Percentiles rank a stretch among this genome's conserved stretches.
Conservation (phyloP, 1,140 invertebrate species). For the Plectrocnemia conspersa region DNA sequence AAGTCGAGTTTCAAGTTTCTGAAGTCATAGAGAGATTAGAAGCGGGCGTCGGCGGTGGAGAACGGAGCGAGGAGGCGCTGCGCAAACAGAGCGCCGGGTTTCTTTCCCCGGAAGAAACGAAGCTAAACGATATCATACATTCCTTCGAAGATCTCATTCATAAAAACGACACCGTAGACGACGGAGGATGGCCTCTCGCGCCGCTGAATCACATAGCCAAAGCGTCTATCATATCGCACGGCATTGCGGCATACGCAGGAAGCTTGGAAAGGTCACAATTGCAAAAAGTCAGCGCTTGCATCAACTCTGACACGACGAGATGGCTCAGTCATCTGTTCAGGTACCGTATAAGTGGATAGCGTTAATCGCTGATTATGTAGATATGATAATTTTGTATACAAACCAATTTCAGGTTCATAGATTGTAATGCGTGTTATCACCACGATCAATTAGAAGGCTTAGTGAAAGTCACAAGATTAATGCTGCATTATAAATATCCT, state of each 20-base stretch:
- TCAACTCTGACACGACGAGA: constrained; percentile 65
- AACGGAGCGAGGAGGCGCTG: constrained; percentile 37
- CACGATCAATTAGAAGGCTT: constrained; percentile 74
- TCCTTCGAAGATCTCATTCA: constrained; percentile 29
- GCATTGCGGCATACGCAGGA: constrained; percentile 63
- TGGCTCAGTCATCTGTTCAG: constrained; percentile 72
- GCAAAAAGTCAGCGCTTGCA: constrained; percentile 59
- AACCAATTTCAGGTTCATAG: constrained; percentile 44
- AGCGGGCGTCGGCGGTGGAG: constrained; percentile 52
- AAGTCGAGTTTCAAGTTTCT: constrained; percentile 62
- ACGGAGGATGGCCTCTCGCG: constrained; percentile 28
- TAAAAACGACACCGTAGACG: constrained; percentile 28
- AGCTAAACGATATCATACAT: constrained; percentile 48
- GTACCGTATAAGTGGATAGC: constrained; percentile 39
- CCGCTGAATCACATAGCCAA: constrained; percentile 47
- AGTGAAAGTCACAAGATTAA: constrained; percentile 69
- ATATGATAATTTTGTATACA: constrained; percentile 1
- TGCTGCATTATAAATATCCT: constrained; percentile 76
- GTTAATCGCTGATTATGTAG: not conserved
- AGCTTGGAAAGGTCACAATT: constrained; percentile 61
- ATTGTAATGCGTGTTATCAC: constrained; percentile 70
- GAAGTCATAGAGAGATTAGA: constrained; percentile 61
- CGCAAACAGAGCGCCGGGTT: constrained; percentile 45
- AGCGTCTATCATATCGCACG: constrained; percentile 63
- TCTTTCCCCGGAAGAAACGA: constrained; percentile 46